Evolutionary conservation across 30 jellyfish, hydroid and myxozoan species (phyloP).

Genomic region (Chironex yamaguchii): DNA sequence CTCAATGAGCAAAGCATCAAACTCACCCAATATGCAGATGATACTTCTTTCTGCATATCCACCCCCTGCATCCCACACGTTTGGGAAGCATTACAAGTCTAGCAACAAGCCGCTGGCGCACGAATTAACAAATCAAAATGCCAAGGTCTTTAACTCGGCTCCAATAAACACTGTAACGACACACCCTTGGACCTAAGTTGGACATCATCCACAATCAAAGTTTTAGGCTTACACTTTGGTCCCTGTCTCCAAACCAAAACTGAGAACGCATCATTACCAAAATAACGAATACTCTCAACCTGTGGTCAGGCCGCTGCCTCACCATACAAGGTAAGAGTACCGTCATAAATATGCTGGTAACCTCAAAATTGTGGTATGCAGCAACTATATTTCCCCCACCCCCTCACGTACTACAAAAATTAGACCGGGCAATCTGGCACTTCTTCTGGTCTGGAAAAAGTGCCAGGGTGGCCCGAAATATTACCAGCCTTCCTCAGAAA

Average conservation of each 20-base stretch:
- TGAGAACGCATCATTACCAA: conserved; percentile 6
- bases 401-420: conserved; percentile 4
- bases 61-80: background rate
- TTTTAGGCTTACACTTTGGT: background rate
- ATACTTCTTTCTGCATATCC: conserved; percentile 8
- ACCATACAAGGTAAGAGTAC: no score
- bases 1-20: background rate
- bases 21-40: conserved; percentile 17
- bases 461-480: conserved; percentile 2
- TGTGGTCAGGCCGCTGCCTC: conserved; percentile 22
- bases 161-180: conserved; percentile 31
- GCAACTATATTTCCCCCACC: conserved; percentile 10
- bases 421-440: no score
- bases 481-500: conserved; percentile 19
- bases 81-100: no score
- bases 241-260: background rate
- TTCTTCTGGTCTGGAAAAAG: conserved; percentile 23
- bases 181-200: conserved; percentile 13
- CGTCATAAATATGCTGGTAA: no score
- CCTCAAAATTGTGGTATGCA: no score
- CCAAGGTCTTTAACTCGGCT: conserved; percentile 56
- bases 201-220: conserved; percentile 6
- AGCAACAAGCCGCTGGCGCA: conserved; percentile 53
- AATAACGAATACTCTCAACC: background rate
- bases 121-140: conserved; percentile 23